These are phyloP conservation scores for Corythoichthys haematopterus DNA, from an alignment of 2,113 vertebrate genomes.

Conservation along the genomic window DNA sequence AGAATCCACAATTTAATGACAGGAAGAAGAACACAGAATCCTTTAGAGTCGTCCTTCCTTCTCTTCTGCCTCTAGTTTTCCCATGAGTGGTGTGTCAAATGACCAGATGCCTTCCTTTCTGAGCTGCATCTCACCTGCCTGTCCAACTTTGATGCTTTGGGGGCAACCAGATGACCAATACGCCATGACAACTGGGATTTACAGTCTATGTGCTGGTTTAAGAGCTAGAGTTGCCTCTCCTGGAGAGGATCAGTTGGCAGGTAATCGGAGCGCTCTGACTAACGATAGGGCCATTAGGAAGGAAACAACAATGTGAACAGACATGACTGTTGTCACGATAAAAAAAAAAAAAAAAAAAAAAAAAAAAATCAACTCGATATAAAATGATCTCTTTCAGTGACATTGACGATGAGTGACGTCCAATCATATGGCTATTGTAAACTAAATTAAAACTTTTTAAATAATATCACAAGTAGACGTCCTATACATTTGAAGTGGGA, in stretches of 20 bases:
- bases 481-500: too few relatives aligned
- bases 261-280: conserved; percentile 29
- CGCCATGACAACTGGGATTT: conserved; percentile 29
- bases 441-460: too few relatives aligned
- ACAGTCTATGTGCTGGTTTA: conserved; percentile 37
- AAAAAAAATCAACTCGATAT: too few relatives aligned
- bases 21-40: conserved; percentile 3
- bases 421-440: too few relatives aligned
- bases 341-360: too few relatives aligned
- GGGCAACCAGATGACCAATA: conserved; percentile 26
- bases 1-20: not conserved
- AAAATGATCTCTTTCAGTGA: too few relatives aligned
- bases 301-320: not conserved
- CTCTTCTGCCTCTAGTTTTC: conserved; percentile 3
- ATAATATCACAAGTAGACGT: too few relatives aligned
- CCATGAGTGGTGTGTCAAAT: conserved; percentile 9
- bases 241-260: conserved; percentile 57
- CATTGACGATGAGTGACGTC: too few relatives aligned
- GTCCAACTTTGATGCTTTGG: not conserved
- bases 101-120: conserved; percentile 10
- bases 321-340: too few relatives aligned
- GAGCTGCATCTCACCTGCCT: conserved; percentile 9
- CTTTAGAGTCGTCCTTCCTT: not conserved
- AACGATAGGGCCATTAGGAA: conserved; percentile 6
- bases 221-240: conserved; percentile 56